phyloP scores from a whole-genome alignment of 2,888 invertebrate species.

The Gari tellinella region DNA sequence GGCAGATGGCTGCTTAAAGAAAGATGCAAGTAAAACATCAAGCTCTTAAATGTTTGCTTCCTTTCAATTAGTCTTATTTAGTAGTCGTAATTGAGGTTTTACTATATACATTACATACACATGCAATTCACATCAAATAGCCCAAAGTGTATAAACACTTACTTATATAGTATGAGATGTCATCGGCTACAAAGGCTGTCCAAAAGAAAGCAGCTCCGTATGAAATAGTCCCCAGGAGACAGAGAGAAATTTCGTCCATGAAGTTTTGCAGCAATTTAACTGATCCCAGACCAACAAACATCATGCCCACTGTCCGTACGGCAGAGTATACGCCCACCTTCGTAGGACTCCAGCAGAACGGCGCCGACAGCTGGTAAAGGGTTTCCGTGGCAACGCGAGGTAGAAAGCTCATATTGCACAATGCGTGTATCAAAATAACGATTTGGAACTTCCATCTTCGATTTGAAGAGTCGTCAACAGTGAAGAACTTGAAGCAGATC shows the following conservation, averaged over 20 bases:
- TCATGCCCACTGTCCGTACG: slow-evolving; percentile 30
- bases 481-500: slow-evolving; percentile 32
- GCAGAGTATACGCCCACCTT: slow-evolving; percentile 55
- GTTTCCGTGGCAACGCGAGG: slow-evolving; percentile 41
- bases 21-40: too few relatives aligned
- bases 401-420: slow-evolving; percentile 43
- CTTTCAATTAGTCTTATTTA: background rate
- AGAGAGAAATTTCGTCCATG: slow-evolving; percentile 52
- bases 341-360: slow-evolving; percentile 61
- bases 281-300: slow-evolving; percentile 44
- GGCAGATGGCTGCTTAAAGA: too few relatives aligned
- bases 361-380: slow-evolving; percentile 54
- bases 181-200: slow-evolving; percentile 45
- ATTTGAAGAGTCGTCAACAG: slow-evolving; percentile 38
- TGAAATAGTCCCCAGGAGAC: slow-evolving; percentile 43
- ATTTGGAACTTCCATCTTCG: slow-evolving; percentile 52
- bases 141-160: slow-evolving; percentile 1
- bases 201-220: slow-evolving; percentile 45
- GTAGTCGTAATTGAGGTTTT: too few relatives aligned
- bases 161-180: slow-evolving; percentile 39
- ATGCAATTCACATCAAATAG: background rate
- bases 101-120: background rate
- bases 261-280: slow-evolving; percentile 40
- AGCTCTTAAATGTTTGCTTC: background rate
- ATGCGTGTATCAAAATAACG: slow-evolving; percentile 33